A percentile compares a stretch with the other conserved stretches of the same genome.
phyloP scores from a whole-genome alignment of 2,797 vertebrate genomes.

The Eospalax fontanierii region DNA sequence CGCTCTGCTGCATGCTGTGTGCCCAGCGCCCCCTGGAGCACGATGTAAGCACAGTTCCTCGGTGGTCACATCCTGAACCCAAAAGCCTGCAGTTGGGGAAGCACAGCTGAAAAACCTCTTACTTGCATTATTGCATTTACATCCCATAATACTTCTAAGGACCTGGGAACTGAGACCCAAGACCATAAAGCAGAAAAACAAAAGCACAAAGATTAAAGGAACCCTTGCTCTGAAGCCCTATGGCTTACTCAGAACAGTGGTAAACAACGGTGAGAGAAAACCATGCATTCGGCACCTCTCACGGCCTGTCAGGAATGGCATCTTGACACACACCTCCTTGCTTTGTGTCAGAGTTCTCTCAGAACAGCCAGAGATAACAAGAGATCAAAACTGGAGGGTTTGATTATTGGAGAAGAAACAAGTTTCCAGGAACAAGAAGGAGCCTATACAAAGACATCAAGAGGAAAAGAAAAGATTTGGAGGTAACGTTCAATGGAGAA shows the following conservation, averaged over 20 bases:
- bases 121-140: neutral
- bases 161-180: neutral
- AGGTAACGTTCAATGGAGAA: neutral
- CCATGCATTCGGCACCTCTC: neutral
- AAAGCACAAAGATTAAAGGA: conserved; percentile 36
- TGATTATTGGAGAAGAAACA: neutral
- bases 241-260: neutral
- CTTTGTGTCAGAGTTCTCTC: neutral
- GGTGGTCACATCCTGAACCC: neutral
- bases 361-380: neutral
- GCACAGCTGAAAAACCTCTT: neutral
- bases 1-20: neutral
- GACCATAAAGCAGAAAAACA: conserved; percentile 38
- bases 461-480: neutral
- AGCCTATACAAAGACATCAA: neutral
- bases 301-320: neutral
- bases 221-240: conserved; percentile 7
- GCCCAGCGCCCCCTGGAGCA: conserved; percentile 76
- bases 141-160: neutral
- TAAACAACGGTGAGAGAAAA: neutral
- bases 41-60: neutral
- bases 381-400: neutral
- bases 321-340: neutral
- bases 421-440: neutral
- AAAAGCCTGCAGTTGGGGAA: neutral